A percentile compares a stretch with the other conserved stretches of the same genome.
Evolutionary conservation across 2,888 invertebrate species (phyloP).

Genomic region (Lochmaea capreae): DNA sequence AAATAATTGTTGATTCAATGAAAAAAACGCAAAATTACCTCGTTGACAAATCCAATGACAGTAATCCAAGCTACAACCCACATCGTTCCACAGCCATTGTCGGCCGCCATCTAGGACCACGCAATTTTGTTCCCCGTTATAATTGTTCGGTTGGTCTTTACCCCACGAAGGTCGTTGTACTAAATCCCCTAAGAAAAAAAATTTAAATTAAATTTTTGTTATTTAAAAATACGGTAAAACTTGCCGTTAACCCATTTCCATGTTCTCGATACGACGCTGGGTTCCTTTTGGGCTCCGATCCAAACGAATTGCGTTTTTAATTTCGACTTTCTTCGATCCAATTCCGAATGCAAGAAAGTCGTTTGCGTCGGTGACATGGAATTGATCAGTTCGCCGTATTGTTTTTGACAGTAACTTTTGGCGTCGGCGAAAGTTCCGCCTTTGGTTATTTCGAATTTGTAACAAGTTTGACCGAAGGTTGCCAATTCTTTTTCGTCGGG

Average conservation of each 20-base stretch:
- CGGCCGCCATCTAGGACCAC: constrained; percentile 92
- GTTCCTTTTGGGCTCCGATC: constrained; percentile 92
- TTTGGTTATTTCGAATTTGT: constrained; percentile 85
- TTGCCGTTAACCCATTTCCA: constrained; percentile 94
- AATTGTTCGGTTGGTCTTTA: constrained; percentile 94
- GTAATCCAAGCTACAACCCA: constrained; percentile 93
- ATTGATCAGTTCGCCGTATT: constrained; percentile 79
- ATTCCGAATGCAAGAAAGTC: constrained; percentile 79
- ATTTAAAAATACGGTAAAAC: constrained; percentile 47
- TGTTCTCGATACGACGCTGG: constrained; percentile 81
- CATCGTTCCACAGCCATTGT: constrained; percentile 94
- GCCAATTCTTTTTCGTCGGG: constrained; percentile 85
- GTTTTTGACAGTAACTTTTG: constrained; percentile 75
- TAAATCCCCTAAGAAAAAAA: constrained; percentile 65
- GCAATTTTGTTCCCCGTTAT: constrained; percentile 95
- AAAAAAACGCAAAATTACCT: constrained; percentile 68
- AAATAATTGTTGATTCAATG: no score
- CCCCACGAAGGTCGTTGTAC: constrained; percentile 89
- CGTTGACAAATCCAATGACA: constrained; percentile 94
- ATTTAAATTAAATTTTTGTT: neutral
- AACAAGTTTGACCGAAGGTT: constrained; percentile 88
- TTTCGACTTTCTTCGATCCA: constrained; percentile 82
- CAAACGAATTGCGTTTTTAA: constrained; percentile 89
- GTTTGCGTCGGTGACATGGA: constrained; percentile 71
- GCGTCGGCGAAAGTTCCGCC: constrained; percentile 89